Conservation (phyloP, 2,888 invertebrate genomes). For the Tipula helvola region DNA sequence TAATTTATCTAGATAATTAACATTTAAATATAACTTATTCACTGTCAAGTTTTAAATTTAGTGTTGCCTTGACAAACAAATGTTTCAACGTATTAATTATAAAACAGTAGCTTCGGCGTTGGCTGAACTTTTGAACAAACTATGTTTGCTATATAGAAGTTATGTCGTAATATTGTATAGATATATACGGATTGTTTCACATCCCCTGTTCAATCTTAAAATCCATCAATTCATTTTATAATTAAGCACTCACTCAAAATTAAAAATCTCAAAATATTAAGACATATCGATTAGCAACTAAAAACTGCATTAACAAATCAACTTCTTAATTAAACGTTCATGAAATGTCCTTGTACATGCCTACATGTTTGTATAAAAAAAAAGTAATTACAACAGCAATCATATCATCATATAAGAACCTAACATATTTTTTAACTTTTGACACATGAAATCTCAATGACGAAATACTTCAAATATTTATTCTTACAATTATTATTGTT, state of each 20-base stretch:
- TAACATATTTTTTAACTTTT: not conserved
- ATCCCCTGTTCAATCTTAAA: not conserved
- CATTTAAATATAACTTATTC: too few species aligned
- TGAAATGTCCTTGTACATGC: not conserved
- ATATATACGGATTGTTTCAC: too few species aligned
- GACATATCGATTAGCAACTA: not conserved
- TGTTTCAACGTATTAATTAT: too few species aligned
- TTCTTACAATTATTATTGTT: not conserved
- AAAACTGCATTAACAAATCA: not conserved
- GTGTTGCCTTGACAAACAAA: too few species aligned
- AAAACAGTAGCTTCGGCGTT: too few species aligned
- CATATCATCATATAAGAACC: not conserved
- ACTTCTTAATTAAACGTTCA: not conserved
- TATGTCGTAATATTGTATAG: too few species aligned
- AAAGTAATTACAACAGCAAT: not conserved
- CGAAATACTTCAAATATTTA: not conserved
- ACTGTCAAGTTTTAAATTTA: too few species aligned
- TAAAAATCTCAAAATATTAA: not conserved
- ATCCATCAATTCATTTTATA: not conserved
- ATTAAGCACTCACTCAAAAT: not conserved
- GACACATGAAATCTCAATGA: not conserved
- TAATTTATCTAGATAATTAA: too few species aligned
- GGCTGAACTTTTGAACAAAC: too few species aligned
- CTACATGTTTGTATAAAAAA: not conserved
- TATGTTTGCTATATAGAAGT: too few species aligned